phyloP scores from a whole-genome alignment of 2,113 vertebrate species.

The Percopsis transmontana region DNA sequence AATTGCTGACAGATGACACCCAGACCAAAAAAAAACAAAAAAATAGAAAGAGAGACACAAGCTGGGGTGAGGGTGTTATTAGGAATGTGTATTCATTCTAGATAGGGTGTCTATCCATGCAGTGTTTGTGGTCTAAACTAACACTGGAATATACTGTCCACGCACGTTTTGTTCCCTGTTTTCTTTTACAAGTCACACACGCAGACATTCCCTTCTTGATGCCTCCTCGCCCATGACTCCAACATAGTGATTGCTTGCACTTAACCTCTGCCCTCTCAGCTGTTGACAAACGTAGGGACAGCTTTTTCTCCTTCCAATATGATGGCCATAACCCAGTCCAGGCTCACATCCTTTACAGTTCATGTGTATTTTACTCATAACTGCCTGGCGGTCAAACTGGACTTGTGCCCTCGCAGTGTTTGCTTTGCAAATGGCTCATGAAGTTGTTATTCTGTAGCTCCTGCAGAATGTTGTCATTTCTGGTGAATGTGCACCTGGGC shows the following conservation, averaged over 20 bases:
- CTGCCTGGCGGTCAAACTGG: constrained; percentile 7
- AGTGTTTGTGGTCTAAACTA: constrained; percentile 26
- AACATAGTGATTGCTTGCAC: constrained; percentile 62
- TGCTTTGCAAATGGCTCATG: constrained; percentile 66
- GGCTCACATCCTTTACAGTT: constrained; percentile 49
- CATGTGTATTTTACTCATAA: constrained; percentile 27
- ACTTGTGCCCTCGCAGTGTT: constrained; percentile 33
- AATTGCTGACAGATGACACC: constrained; percentile 65
- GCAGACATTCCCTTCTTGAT: constrained; percentile 31
- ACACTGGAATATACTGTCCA: background rate
- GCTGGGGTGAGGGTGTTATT: constrained; percentile 11
- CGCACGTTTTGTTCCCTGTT: too few relatives aligned
- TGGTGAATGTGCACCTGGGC: constrained; percentile 44
- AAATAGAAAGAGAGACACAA: constrained; percentile 32
- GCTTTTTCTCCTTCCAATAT: constrained; percentile 27
- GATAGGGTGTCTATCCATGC: background rate
- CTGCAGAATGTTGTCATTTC: constrained; percentile 13
- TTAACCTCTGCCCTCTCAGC: constrained; percentile 67
- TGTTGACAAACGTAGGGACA: constrained; percentile 55
- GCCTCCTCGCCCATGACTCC: constrained; percentile 64
- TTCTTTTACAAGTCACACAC: constrained; percentile 19
- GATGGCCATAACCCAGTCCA: constrained; percentile 6
- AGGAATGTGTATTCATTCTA: constrained; percentile 37
- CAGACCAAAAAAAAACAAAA: constrained; percentile 53
- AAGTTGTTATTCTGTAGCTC: constrained; percentile 51